phyloP scores from a whole-genome alignment of 2,113 vertebrate genomes.

The pig (Sus scrofa) region T2T-Sscrofa CM000823.6:54826501-54827000 shows the following conservation, averaged over 20 bases:
- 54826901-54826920: no score
- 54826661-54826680: not conserved
- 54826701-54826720: not conserved
- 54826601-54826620: not conserved
- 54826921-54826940: no score
- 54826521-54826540: not conserved
- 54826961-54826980: no score
- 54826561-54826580: not conserved
- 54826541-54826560: not conserved
- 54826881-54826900: not conserved
- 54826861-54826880: not conserved
- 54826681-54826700: not conserved
- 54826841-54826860: not conserved
- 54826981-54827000: no score
- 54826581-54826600: not conserved
- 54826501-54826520: not conserved
- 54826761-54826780: not conserved
- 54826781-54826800: not conserved
- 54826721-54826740: not conserved
- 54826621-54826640: not conserved
- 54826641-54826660: not conserved
- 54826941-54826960: no score
- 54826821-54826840: not conserved
- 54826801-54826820: not conserved
- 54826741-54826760: not conserved